phyloP scores from a whole-genome alignment of 2,888 invertebrate species.

The Leptura quadrifasciata region DNA sequence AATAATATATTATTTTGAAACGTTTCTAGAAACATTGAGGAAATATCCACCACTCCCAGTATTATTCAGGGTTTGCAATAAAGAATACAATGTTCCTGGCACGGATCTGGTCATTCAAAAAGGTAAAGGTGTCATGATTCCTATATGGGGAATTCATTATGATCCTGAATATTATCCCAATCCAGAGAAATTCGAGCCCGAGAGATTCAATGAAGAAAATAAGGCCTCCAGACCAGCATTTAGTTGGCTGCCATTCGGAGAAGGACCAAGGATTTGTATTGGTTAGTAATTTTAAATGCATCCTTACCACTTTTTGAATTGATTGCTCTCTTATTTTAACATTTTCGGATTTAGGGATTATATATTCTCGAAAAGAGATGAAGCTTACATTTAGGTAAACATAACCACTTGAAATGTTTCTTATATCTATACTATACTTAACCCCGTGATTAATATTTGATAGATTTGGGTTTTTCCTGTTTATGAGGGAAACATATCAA shows the following conservation, averaged over 20 bases:
- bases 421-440: too few relatives aligned
- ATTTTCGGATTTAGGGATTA: too few relatives aligned
- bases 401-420: too few relatives aligned
- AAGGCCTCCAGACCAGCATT: constrained; percentile 34
- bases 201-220: constrained; percentile 57
- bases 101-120: constrained; percentile 64
- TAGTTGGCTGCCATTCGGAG: constrained; percentile 49
- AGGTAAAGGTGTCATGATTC: constrained; percentile 62
- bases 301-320: too few relatives aligned
- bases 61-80: constrained; percentile 51
- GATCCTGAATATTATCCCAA: constrained; percentile 68
- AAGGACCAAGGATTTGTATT: constrained; percentile 56
- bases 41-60: constrained; percentile 65
- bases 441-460: too few relatives aligned
- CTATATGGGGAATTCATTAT: constrained; percentile 62
- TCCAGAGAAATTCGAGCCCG: constrained; percentile 53
- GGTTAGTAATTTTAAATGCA: constrained; percentile 46
- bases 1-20: too few relatives aligned
- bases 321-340: too few relatives aligned
- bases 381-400: too few relatives aligned
- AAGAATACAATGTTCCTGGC: too few relatives aligned
- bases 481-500: too few relatives aligned
- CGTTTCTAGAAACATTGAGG: constrained; percentile 67
- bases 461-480: too few relatives aligned
- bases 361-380: too few relatives aligned